Evolutionary conservation across 2,113 vertebrate species (phyloP), one percentile per base, ranked within the genome.

Genomic region (Callithrix jacchus): DNA sequence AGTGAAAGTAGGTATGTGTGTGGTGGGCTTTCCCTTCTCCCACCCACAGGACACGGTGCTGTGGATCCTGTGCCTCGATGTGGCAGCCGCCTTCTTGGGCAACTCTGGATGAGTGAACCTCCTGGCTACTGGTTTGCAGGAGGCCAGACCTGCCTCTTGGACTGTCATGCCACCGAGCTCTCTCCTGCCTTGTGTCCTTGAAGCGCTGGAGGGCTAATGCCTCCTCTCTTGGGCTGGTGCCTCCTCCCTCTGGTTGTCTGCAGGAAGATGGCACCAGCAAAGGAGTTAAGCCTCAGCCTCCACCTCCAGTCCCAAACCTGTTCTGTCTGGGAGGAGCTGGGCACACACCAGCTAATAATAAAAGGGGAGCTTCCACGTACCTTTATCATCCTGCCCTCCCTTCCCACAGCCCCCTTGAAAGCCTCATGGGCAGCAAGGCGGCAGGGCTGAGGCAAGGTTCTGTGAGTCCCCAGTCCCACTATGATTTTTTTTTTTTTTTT

Each of bases 291-390:
- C 61, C 18, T 10, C 25, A 25, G 80, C 71, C 49, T 45, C 80
- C 12, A 35, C 47, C 71, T 37, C 21, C n/a, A 35, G 49, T n/a
- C n/a, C 49, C n/a, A 27, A 2, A 16, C 21, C 54, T 12, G 0
- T 32, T 45, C 27, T 54, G 79, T 42, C 54, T 35, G 32, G 5
- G 23, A n/a, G 42, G 16, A 25, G 3, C 21, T 8, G 42, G n/a
- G 37, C 23, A 35, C 25, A 18, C n/a, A 9, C 30, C 25, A 25
- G 20, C 16, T 86, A 14, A n/a, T 42, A 37, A 16, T 8, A 8
- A 42, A 27, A 49, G 10, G 5, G 0, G 1, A 0, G 1, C 40
- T 47, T 79, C 6, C 2, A 9, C 35, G 54, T 37, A 4, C 18
- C 7, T 6, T 27, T 70, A n/a, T 37, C 27, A 10, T 8, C 4